Percentiles rank a stretch among this genome's conserved stretches.
These are phyloP conservation scores for Balaeniceps rex DNA, from an alignment of 2,113 vertebrate species.

Conservation along the genomic window DNA sequence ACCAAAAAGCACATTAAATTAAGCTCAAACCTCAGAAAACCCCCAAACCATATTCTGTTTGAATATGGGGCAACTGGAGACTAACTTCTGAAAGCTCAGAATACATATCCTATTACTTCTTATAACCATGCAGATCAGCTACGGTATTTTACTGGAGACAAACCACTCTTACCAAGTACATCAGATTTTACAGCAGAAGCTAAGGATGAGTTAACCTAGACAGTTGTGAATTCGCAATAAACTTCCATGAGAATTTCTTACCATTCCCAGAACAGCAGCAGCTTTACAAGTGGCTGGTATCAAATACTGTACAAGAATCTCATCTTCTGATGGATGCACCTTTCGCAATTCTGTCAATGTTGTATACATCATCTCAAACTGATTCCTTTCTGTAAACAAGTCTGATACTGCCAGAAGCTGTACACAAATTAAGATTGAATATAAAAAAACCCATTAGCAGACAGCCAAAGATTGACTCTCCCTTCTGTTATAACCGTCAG, in stretches of 20 bases:
- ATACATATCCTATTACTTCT: background rate
- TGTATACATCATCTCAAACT: conserved; percentile 98
- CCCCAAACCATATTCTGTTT: background rate
- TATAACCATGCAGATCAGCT: background rate
- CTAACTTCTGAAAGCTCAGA: background rate
- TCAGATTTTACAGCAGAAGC: background rate
- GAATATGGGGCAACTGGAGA: background rate
- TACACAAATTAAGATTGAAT: background rate
- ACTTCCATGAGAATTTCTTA: conserved; percentile 62
- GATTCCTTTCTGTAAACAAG: conserved; percentile 96
- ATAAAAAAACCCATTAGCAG: background rate
- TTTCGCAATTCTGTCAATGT: conserved; percentile 91
- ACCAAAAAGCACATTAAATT: background rate
- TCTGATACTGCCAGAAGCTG: conserved; percentile 97
- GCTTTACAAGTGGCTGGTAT: conserved; percentile 97
- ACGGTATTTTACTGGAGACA: background rate
- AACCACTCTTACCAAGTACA: background rate
- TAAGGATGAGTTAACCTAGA: background rate
- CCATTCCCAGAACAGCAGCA: conserved; percentile 96
- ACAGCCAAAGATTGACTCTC: background rate
- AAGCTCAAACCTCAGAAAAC: background rate
- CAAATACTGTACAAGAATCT: conserved; percentile 95
- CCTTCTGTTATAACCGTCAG: background rate
- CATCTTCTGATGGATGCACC: conserved; percentile 92
- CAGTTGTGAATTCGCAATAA: background rate